Evolutionary conservation across 2,888 invertebrate species (phyloP), one percentile per base, ranked within the genome.

Genomic region (Teleogryllus oceanicus): DNA sequence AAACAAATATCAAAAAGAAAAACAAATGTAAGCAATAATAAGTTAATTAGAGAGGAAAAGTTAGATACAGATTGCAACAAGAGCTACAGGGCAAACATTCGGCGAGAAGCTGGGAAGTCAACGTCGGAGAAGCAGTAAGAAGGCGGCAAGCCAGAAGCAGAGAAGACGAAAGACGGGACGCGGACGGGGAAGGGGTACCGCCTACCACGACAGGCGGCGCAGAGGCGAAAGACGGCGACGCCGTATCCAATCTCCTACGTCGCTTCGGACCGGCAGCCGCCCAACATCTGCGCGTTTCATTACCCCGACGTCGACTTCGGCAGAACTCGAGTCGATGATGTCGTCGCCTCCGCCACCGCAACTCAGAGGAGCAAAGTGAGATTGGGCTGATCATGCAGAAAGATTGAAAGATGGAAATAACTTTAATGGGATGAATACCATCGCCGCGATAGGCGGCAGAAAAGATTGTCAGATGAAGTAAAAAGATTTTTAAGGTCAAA

Each of bases 291-390:
- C n/a, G 62, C 62, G 62, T 62, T 62, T 62, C 62, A 62, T 62
- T 62, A 62, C 62, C 62, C n/a, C 62, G 62, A n/a, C 62, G 16
- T 62, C 62, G 62, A 62, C 13, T 62, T n/a, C 62, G 16, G 62
- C 16, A 13, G 62, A 62, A 62, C 12, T 62, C n/a, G 4, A 62
- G 62, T 18, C 13, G 62, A 62, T n/a, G 62, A 62, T 62, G 62
- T 62, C 62, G 62, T 62, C 62, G 62, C 62, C 62, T 18, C 62
- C 13, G 62, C n/a, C 62, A 62, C 62, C 62, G 62, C 62, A 62
- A 62, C 62, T 62, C n/a, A 62, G 16, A n/a, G 11, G n/a, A 62
- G 62, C 62, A 62, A 37, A 62, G 62, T 62, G 62, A 62, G 62
- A 62, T 62, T 13, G 16, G 16, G n/a, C 11, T 62, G 62, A 62